Evolutionary conservation across 2,797 vertebrate species (phyloP).

Genomic region (Aratinga solstitialis): DNA sequence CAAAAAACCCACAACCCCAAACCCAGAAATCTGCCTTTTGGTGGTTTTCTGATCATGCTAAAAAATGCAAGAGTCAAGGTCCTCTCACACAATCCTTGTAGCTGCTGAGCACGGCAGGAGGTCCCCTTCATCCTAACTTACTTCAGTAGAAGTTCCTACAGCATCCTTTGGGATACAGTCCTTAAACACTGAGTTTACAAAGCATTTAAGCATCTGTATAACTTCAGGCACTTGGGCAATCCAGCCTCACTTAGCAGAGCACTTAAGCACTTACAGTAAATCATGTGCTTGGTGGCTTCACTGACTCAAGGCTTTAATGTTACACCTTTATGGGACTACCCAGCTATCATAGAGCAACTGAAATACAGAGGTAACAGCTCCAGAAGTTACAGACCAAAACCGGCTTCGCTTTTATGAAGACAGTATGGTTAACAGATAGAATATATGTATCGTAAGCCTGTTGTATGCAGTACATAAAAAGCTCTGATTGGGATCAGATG

Average conservation of each 20-base stretch:
- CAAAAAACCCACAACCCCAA: not conserved
- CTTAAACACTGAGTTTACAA: conserved; percentile 9
- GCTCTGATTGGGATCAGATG: not conserved
- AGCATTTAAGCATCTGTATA: conserved; percentile 35
- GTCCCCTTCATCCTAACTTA: not conserved
- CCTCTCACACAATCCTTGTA: not conserved
- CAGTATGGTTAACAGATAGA: not conserved
- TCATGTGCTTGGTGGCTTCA: not conserved
- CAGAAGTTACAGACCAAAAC: not conserved
- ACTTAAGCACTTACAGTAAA: conserved; percentile 51
- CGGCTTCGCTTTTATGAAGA: not conserved
- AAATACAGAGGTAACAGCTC: not conserved
- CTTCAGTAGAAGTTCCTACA: not conserved
- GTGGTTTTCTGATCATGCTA: not conserved
- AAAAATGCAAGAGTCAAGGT: not conserved
- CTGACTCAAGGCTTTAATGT: not conserved
- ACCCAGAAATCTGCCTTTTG: not conserved
- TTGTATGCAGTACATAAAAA: not conserved
- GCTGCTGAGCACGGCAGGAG: not conserved
- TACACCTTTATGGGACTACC: not conserved
- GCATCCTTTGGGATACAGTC: conserved; percentile 25
- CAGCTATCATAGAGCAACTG: not conserved
- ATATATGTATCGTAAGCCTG: not conserved
- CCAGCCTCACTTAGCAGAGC: not conserved
- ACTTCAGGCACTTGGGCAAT: conserved; percentile 19